Conservation (phyloP, 2,113 vertebrate genomes). For the Xiphophorus hellerii region DNA sequence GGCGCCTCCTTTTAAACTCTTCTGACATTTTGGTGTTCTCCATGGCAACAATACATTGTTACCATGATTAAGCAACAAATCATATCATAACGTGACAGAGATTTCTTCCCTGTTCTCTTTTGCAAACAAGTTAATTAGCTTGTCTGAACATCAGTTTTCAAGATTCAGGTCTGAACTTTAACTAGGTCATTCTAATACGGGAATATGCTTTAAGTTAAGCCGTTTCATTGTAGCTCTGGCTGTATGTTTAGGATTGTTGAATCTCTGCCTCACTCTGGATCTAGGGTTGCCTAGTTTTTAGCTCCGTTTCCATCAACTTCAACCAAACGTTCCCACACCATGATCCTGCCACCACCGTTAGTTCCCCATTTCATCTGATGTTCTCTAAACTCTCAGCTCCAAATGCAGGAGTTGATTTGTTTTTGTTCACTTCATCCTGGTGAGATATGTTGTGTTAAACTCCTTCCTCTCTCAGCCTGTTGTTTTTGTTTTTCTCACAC, state of each 20-base stretch:
- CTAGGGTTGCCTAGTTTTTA: too few relatives aligned
- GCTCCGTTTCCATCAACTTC: too few relatives aligned
- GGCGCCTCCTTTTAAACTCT: too few relatives aligned
- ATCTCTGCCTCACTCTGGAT: too few relatives aligned
- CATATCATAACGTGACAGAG: not conserved
- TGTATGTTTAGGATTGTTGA: too few relatives aligned
- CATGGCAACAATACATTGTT: too few relatives aligned
- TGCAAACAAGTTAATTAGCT: not conserved
- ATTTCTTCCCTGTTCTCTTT: not conserved
- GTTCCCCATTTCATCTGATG: too few relatives aligned
- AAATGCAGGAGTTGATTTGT: too few relatives aligned
- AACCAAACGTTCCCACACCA: not conserved
- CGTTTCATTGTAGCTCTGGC: not conserved
- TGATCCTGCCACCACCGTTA: not conserved
- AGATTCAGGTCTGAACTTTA: not conserved
- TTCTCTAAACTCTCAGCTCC: too few relatives aligned
- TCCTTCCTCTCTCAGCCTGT: not conserved
- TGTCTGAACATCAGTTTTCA: not conserved
- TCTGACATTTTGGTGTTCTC: too few relatives aligned
- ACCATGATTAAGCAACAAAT: not conserved
- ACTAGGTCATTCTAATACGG: not conserved
- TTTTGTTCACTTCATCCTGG: not conserved
- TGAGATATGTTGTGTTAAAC: not conserved
- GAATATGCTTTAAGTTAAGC: not conserved
- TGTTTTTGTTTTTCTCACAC: conserved; percentile 36